Percentiles rank a stretch among this genome's conserved stretches.
phyloP scores from a whole-genome alignment of 92 coral and sea anemone species.

The Umimayanthus kanabou region DNA sequence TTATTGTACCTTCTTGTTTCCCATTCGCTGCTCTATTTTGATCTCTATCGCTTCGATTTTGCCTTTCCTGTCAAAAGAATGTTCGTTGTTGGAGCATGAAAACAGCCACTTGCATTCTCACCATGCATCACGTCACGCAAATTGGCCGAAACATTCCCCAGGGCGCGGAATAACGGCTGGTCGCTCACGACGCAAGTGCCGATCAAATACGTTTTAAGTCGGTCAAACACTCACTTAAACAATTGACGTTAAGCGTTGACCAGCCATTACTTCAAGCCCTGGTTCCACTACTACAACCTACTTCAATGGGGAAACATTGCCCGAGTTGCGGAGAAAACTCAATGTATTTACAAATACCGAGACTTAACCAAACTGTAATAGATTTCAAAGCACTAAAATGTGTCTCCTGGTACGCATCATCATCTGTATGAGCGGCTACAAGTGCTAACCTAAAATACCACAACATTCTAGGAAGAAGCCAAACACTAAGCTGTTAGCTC shows the following conservation, averaged over 20 bases:
- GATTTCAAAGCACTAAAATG: too few relatives aligned
- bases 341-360: too few relatives aligned
- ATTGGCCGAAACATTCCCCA: neutral
- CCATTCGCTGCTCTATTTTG: slow-evolving; percentile 94
- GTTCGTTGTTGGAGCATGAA: neutral
- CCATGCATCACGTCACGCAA: neutral
- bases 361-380: too few relatives aligned
- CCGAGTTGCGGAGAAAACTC: neutral
- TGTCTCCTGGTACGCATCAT: too few relatives aligned
- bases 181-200: too few relatives aligned
- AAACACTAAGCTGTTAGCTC: too few relatives aligned
- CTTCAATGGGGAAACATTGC: neutral
- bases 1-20: slow-evolving; percentile 99
- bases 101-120: neutral
- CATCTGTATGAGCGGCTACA: neutral
- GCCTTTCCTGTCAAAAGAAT: slow-evolving; percentile 71
- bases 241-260: too few relatives aligned
- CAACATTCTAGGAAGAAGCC: too few relatives aligned
- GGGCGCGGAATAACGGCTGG: neutral
- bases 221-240: too few relatives aligned
- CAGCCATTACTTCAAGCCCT: too few relatives aligned
- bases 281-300: neutral
- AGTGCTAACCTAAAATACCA: neutral
- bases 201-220: too few relatives aligned
- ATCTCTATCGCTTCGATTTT: slow-evolving; percentile 85